Evolutionary conservation across 2,888 invertebrate species (phyloP).

Genomic region (Antitype chi): DNA sequence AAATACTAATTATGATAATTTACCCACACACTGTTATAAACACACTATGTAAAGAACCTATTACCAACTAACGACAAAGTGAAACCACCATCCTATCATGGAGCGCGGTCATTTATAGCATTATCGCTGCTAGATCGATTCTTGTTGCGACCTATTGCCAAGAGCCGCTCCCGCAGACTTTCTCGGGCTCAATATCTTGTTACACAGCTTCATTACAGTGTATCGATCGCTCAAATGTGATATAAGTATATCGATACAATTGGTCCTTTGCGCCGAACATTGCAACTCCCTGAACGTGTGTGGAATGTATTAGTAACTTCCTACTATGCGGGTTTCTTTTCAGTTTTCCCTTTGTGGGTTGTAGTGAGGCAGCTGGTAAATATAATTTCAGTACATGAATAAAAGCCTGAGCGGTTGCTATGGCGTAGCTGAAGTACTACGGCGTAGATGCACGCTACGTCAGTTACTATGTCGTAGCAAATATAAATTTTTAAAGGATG

Average conservation of each 20-base stretch:
- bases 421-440: conserved; percentile 8
- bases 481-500: not conserved
- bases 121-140: conserved; percentile 11
- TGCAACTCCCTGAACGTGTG: conserved; percentile 60
- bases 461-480: not conserved
- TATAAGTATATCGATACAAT: conserved; percentile 51
- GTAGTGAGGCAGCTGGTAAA: conserved; percentile 10
- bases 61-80: not conserved
- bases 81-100: not conserved
- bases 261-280: conserved; percentile 54
- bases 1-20: too few relatives aligned
- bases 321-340: conserved; percentile 35
- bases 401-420: conserved; percentile 11
- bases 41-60: not conserved
- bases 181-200: conserved; percentile 34
- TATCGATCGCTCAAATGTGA: conserved; percentile 40
- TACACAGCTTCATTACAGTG: conserved; percentile 42
- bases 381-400: conserved; percentile 31
- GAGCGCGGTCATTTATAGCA: not conserved
- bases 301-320: conserved; percentile 56
- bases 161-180: conserved; percentile 14
- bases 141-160: not conserved
- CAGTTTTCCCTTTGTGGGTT: conserved; percentile 48
- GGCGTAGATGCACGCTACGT: conserved; percentile 8
- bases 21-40: not conserved